Evolutionary conservation across 2,888 invertebrate genomes (phyloP).

Genomic region (Cephonodes hylas): DNA sequence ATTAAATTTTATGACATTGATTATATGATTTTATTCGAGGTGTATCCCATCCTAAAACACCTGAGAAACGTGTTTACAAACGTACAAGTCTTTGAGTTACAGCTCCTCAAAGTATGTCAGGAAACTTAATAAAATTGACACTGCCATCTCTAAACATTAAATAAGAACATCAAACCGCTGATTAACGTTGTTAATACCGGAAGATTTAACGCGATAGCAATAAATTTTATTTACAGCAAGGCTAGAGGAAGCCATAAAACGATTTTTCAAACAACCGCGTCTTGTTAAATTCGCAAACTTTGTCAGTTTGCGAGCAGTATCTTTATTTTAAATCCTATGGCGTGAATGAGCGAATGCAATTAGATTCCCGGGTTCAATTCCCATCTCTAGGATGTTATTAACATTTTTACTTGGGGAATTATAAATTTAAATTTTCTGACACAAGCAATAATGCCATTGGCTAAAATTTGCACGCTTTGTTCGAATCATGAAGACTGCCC

Average conservation of each 20-base stretch:
- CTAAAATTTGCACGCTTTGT: background rate
- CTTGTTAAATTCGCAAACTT: background rate
- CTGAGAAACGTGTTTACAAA: too few relatives aligned
- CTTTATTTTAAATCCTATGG: background rate
- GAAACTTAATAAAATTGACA: background rate
- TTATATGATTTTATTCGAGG: too few relatives aligned
- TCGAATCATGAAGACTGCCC: background rate
- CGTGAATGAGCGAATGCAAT: background rate
- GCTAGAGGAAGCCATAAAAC: slow-evolving; percentile 12
- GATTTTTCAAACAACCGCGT: background rate
- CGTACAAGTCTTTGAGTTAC: too few relatives aligned
- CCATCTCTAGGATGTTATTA: too few relatives aligned
- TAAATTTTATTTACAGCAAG: slow-evolving; percentile 6
- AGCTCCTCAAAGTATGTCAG: too few relatives aligned
- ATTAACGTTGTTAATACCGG: background rate
- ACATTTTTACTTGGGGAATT: too few relatives aligned
- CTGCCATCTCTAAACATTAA: background rate
- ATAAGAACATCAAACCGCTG: background rate
- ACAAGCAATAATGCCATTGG: too few relatives aligned
- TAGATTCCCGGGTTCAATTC: too few relatives aligned
- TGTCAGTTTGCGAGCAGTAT: background rate
- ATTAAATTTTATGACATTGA: too few relatives aligned
- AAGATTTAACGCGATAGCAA: slow-evolving; percentile 1
- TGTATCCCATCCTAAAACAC: too few relatives aligned
- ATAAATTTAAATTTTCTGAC: too few relatives aligned